Base-by-base conservation (phyloP, 2,113 vertebrate genomes). In the Oryctolagus cuniculus region DNA sequence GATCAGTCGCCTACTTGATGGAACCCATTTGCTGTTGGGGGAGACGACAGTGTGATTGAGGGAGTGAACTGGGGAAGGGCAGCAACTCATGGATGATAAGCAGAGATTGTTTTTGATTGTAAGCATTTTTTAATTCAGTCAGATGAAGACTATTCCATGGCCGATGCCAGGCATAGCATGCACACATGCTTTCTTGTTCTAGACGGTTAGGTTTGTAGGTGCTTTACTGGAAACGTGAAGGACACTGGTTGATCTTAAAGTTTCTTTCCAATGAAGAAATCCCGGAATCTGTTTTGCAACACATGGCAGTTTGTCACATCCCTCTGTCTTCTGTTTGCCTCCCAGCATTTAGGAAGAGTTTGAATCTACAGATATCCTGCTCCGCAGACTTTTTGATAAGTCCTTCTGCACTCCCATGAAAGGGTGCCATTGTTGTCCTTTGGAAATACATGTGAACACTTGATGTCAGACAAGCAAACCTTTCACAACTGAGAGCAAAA, bases 381-480 rank as follows among this genome's bases (percentile, higher is more conserved):
- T 3, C 38, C 8, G 6, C 2, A 25, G 75, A 67, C 63, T 74
- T 91, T 85, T 70, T n/a, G n/a, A n/a, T n/a, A n/a, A n/a, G n/a
- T 73, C 16, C 86, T 78, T 24, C 27, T 22, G 19, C 24, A 55
- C 29, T 53, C 16, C 27, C 27, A 67, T 89, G 36, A 96, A 93
- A 88, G 64, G 49, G 44, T 63, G 58, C 44, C 61, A 10, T 87
- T 93, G 36, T 96, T 69, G 36, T 79, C 70, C 36, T 93, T 95
- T 24, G n/a, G 67, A 95, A 79, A 86, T 81, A 27, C 2, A 25
- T 21, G 31, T 79, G 86, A 88, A 44, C 27, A 0, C 51, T 83
- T 88, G 63, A 69, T 80, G 6, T 53, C 67, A 84, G 58, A 92
- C 84, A 91, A 70, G 36, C 49, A 87, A 73, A 69, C 70, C 89